Evolutionary conservation across 2,797 vertebrate genomes (phyloP).

Genomic region (Xiphorhynchus erythropygius): DNA sequence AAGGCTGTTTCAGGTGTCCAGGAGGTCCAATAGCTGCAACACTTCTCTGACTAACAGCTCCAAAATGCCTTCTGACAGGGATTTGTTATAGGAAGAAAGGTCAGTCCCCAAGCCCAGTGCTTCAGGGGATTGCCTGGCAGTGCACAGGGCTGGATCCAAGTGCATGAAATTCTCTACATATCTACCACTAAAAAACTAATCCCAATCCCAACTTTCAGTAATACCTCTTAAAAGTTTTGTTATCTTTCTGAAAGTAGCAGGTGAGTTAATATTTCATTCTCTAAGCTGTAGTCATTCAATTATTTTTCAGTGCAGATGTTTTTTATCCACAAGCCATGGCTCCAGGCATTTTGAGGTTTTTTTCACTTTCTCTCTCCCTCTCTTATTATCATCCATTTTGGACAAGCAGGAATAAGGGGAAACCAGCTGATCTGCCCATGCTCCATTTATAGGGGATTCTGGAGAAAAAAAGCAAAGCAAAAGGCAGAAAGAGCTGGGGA

Average conservation of each 20-base stretch:
- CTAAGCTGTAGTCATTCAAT: constrained; percentile 12
- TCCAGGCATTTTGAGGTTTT: constrained; percentile 7
- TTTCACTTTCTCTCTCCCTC: neutral
- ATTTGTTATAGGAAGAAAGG: neutral
- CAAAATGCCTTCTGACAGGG: neutral
- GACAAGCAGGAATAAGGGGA: constrained; percentile 69
- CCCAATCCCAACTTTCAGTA: neutral
- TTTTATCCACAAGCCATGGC: constrained; percentile 53
- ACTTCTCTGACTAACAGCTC: neutral
- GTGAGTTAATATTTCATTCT: constrained; percentile 38
- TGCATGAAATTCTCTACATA: neutral
- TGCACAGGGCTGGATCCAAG: neutral
- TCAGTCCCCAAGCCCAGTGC: neutral
- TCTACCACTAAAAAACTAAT: neutral
- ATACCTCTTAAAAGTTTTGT: neutral
- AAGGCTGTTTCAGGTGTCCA: neutral
- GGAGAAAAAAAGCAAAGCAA: neutral
- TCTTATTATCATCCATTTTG: constrained; percentile 56
- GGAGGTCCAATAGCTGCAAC: neutral
- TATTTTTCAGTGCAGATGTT: constrained; percentile 56
- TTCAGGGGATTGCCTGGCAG: neutral
- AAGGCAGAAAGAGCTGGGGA: neutral
- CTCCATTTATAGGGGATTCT: constrained; percentile 25
- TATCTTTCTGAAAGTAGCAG: neutral
- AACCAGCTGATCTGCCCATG: constrained; percentile 68